These are phyloP conservation scores for Episyrphus balteatus DNA, from an alignment of 1,140 invertebrate genomes.

Conservation along the genomic window DNA sequence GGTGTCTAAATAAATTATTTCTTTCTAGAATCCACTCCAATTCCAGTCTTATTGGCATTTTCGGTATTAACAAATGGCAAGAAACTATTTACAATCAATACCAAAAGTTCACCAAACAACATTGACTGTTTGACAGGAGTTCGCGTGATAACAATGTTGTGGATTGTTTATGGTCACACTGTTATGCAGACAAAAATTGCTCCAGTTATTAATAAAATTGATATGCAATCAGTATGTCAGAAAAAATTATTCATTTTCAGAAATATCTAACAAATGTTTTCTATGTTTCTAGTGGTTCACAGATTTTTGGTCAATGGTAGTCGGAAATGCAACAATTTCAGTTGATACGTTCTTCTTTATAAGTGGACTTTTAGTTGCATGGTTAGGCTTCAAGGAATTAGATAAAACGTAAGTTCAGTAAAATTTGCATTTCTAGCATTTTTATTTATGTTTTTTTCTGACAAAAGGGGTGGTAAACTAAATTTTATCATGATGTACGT, in stretches of 20 bases:
- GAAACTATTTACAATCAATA: too few species aligned
- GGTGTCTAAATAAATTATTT: too few species aligned
- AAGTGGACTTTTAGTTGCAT: conserved; percentile 54
- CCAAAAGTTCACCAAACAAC: too few species aligned
- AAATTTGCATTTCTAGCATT: conserved; percentile 14
- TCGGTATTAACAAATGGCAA: too few species aligned
- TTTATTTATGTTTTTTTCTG: neutral
- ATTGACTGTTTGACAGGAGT: conserved; percentile 44
- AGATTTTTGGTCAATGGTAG: conserved; percentile 45
- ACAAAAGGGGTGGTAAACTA: conserved; percentile 34
- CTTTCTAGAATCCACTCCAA: too few species aligned
- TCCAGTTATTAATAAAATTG: conserved; percentile 27
- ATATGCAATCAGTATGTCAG: neutral
- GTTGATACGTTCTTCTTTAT: conserved; percentile 60
- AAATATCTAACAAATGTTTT: conserved; percentile 5
- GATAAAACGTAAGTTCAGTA: conserved; percentile 46
- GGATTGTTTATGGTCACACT: conserved; percentile 53
- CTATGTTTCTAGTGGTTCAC: conserved; percentile 25
- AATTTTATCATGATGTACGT: conserved; percentile 40
- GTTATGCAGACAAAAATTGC: conserved; percentile 28
- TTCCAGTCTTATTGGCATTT: too few species aligned
- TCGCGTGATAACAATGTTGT: conserved; percentile 49
- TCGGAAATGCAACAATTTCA: conserved; percentile 46
- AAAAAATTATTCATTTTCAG: neutral
- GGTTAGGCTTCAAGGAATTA: conserved; percentile 50